Evolutionary conservation across 64 coral and sea anemone genomes (phyloP).

Genomic region (Montipora foliosa): DNA sequence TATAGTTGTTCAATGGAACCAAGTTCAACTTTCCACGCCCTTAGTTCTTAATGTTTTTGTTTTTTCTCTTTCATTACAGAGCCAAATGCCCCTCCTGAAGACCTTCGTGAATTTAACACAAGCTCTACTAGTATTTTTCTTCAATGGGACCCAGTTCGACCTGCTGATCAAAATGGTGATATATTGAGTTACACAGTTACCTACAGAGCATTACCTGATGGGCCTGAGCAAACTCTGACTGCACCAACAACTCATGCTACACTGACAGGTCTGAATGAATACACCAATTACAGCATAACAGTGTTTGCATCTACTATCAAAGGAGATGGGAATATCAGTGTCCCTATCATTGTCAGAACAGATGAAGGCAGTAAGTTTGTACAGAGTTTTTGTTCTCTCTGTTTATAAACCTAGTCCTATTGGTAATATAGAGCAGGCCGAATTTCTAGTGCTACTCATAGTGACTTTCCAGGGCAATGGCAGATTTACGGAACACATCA

Average conservation of each 20-base stretch:
- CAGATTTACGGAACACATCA: no score
- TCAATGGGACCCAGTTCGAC: not conserved
- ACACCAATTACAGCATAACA: slow-evolving; percentile 29
- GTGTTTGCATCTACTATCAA: not conserved
- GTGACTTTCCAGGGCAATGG: no score
- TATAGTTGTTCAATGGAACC: no score
- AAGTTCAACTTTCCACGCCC: no score
- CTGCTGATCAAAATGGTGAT: not conserved
- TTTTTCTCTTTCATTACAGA: not conserved
- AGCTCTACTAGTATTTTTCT: slow-evolving; percentile 12
- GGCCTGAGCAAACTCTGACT: not conserved
- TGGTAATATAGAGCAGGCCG: no score
- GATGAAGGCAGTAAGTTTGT: not conserved
- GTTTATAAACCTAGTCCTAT: no score
- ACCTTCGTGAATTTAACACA: not conserved
- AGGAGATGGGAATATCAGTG: not conserved
- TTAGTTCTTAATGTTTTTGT: no score
- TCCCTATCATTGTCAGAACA: not conserved
- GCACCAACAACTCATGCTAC: not conserved
- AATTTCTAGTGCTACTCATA: no score
- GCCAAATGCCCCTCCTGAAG: not conserved
- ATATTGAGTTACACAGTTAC: not conserved
- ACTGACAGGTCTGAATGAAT: not conserved
- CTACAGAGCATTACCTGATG: not conserved
- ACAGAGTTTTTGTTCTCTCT: no score